Base-by-base conservation (phyloP, 2,797 vertebrate genomes). In the Gila robusta region DNA sequence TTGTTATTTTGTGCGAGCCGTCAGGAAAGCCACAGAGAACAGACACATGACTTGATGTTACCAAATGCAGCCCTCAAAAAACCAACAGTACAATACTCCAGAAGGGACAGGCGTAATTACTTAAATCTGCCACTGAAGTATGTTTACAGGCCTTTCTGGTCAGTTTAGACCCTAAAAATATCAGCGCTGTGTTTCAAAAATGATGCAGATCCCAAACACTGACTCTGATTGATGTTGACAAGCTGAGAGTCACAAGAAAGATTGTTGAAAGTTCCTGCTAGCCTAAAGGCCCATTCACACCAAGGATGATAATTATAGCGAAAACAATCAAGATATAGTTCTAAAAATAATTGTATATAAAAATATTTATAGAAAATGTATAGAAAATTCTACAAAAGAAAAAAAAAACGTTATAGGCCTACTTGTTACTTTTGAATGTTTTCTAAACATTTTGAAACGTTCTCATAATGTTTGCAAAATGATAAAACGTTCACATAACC, bases 61-160 rank as follows among this genome's bases (percentile, higher is more conserved):
- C 44, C 79, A 82, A 72, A 79, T 69, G 79, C 19, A 70, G 59
- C 76, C 70, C 80, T 85, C 81, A 77, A 67, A 59, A 88, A 79
- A 81, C 79, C 77, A 89, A 79, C 62, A 83, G 28, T 56, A 83
- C 80, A 76, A 76, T 83, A 37, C 77, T 81, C 47, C 23, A 81
- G 71, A 78, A 54, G 84, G 47, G 41, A 87, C 69, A 49, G 32
- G 47, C 69, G 56, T 86, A 87, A 89, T 90, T 86, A 54, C 49
- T 87, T 76, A 80, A 85, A 82, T 87, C 82, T 88, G 84, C 71
- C 82, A 88, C 76, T 87, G 37, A 90, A 89, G 80, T 83, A 82
- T 89, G 78, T 86, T 83, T 72, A 87, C 35, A 76, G 71, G 77
- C 84, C 49, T 82, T 37, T 81, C 39, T 79, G 69, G 69, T 73